Evolutionary conservation across 2,113 vertebrate species (phyloP).

Genomic region (Dasyprocta punctata): DNA sequence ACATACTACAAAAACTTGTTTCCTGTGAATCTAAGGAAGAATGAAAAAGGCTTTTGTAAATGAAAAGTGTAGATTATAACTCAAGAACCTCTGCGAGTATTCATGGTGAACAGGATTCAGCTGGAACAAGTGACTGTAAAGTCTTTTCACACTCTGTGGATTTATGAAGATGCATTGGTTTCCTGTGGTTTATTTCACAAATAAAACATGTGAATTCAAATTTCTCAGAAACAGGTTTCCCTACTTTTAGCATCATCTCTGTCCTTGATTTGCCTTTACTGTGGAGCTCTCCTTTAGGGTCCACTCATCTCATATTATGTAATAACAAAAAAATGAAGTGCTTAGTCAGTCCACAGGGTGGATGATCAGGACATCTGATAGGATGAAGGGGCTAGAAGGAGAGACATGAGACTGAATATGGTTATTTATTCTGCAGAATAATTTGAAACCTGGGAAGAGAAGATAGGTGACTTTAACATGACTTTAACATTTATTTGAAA

Average conservation of each 20-base stretch:
- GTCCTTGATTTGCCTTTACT: not conserved
- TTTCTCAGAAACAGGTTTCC: slow-evolving; percentile 24
- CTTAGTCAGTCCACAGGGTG: not conserved
- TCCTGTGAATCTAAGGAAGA: not conserved
- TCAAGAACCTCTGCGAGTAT: slow-evolving; percentile 38
- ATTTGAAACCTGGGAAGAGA: slow-evolving; percentile 13
- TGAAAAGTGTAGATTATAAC: not conserved
- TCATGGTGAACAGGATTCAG: not conserved
- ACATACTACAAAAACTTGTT: not conserved
- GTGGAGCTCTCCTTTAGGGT: not conserved
- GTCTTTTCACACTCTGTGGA: slow-evolving; percentile 32
- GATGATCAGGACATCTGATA: not conserved
- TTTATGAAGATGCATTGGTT: slow-evolving; percentile 64
- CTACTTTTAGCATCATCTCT: slow-evolving; percentile 46
- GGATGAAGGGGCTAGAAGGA: not conserved
- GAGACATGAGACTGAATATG: not conserved
- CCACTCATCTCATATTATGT: not conserved
- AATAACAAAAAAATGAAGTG: not conserved
- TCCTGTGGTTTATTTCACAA: slow-evolving; percentile 56
- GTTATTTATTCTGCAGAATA: not conserved
- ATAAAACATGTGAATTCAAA: slow-evolving; percentile 63
- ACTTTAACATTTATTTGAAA: slow-evolving; percentile 48
- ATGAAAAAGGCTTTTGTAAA: slow-evolving; percentile 49
- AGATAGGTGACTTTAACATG: slow-evolving; percentile 15
- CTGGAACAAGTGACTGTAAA: slow-evolving; percentile 41